Evolutionary conservation across 2,113 vertebrate genomes (phyloP).

Genomic region (Xiphophorus maculatus): DNA sequence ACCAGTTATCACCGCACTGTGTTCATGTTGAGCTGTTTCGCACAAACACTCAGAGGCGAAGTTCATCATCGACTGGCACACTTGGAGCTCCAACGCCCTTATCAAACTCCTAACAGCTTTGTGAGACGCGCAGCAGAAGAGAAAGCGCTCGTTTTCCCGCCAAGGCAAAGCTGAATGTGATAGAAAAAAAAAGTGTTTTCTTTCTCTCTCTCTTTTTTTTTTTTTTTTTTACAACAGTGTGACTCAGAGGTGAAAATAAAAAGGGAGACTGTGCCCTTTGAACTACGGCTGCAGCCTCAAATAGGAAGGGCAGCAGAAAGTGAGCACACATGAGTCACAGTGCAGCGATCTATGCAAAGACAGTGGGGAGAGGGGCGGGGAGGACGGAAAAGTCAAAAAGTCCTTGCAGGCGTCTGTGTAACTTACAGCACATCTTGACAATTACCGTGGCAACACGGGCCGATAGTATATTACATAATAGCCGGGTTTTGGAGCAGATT

Average conservation of each 20-base stretch:
- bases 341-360: conserved; percentile 23
- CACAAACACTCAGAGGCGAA: neutral
- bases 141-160: conserved; percentile 22
- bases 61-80: neutral
- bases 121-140: conserved; percentile 8
- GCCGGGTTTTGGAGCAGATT: conserved; percentile 54
- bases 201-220: too few species aligned
- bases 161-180: conserved; percentile 24
- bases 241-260: conserved; percentile 45
- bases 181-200: neutral
- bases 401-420: conserved; percentile 22
- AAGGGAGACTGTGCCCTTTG: conserved; percentile 50
- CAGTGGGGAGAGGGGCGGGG: neutral
- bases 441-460: conserved; percentile 51
- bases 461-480: conserved; percentile 24
- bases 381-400: conserved; percentile 24
- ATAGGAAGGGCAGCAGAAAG: conserved; percentile 62
- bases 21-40: neutral
- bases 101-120: neutral
- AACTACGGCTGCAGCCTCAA: conserved; percentile 37
- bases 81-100: conserved; percentile 3
- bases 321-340: conserved; percentile 62
- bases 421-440: conserved; percentile 24
- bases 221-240: conserved; percentile 17
- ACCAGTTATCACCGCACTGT: neutral